Conservation (phyloP, 2,888 invertebrate genomes). For the Taenaris catops region DNA sequence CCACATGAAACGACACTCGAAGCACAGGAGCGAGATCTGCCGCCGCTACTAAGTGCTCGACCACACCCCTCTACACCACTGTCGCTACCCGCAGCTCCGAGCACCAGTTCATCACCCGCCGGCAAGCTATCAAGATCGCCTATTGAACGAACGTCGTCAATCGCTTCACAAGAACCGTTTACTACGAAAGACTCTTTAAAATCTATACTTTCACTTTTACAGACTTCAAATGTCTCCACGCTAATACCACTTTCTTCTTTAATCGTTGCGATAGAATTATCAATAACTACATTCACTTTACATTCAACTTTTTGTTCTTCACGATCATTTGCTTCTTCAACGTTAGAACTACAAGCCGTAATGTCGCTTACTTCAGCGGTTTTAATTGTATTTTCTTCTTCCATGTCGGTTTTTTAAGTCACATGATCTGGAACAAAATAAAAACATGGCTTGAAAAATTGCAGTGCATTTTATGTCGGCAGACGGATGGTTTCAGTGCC, state of each 20-base stretch:
- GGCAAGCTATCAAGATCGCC: conserved; percentile 66
- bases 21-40: conserved; percentile 85
- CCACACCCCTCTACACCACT: conserved; percentile 89
- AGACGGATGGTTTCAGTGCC: conserved; percentile 25
- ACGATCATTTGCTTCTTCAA: conserved; percentile 33
- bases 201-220: conserved; percentile 31
- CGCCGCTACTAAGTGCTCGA: conserved; percentile 84
- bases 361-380: conserved; percentile 34
- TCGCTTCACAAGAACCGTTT: conserved; percentile 51
- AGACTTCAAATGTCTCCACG: conserved; percentile 37
- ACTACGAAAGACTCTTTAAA: conserved; percentile 46
- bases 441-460: conserved; percentile 19
- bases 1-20: conserved; percentile 89
- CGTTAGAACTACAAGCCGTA: conserved; percentile 36
- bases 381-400: conserved; percentile 46
- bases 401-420: conserved; percentile 53
- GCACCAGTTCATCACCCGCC: conserved; percentile 57
- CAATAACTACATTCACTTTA: conserved; percentile 32
- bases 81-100: conserved; percentile 85
- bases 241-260: conserved; percentile 48
- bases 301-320: conserved; percentile 31
- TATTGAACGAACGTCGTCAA: conserved; percentile 62
- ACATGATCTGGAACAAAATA: conserved; percentile 72
- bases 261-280: conserved; percentile 29
- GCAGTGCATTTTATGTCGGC: conserved; percentile 13